Conservation (phyloP, 2,888 invertebrate species). For the Sceliomorpha sp. region DNA sequence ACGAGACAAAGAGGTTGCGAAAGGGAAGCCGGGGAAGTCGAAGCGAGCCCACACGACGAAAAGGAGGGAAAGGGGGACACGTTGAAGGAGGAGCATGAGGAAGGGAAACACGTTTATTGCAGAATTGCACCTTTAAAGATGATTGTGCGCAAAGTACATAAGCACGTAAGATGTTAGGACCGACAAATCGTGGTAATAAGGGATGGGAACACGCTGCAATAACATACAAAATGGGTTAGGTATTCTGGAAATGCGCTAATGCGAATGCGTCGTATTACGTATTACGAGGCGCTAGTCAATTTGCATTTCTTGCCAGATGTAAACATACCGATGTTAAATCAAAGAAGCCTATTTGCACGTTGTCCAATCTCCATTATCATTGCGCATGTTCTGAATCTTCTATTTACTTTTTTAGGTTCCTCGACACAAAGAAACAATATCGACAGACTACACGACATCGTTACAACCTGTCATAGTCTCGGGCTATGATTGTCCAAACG, state of each 20-base stretch:
- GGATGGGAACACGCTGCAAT: constrained; percentile 5
- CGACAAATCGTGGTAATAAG: constrained; percentile 26
- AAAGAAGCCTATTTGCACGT: no score
- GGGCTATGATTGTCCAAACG: constrained; percentile 81
- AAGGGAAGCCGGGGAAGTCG: constrained; percentile 16
- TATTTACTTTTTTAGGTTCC: no score
- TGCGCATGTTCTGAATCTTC: no score
- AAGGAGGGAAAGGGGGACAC: constrained; percentile 19
- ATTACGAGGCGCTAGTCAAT: no score
- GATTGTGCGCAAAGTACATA: constrained; percentile 38
- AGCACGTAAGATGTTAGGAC: constrained; percentile 34
- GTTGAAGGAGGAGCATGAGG: not conserved
- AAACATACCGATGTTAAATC: no score
- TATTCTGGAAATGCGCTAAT: no score
- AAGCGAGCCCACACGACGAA: constrained; percentile 10
- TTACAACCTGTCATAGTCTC: constrained; percentile 68
- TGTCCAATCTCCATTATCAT: no score
- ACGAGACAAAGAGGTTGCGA: constrained; percentile 39
- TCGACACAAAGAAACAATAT: no score
- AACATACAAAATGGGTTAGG: constrained; percentile 25
- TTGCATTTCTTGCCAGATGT: no score
- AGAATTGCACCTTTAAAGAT: constrained; percentile 56
- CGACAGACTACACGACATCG: no score
- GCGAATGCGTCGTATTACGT: no score
- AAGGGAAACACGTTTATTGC: constrained; percentile 48